phyloP scores from a whole-genome alignment of 2,113 vertebrate genomes.

The Zonotrichia leucophrys region DNA sequence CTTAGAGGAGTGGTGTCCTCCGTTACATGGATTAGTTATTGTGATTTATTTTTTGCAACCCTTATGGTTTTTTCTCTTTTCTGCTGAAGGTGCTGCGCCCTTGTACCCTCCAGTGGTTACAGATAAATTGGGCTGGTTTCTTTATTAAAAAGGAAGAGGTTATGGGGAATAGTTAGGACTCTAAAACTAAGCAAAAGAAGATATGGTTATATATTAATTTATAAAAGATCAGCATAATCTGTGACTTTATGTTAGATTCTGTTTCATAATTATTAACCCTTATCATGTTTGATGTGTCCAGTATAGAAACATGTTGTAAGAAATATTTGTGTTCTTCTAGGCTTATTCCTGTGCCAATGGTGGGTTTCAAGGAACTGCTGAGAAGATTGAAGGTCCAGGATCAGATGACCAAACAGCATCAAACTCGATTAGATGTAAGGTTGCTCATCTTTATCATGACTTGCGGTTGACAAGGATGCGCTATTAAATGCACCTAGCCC shows the following conservation, averaged over 20 bases:
- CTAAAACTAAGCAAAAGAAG: background rate
- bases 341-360: constrained; percentile 97
- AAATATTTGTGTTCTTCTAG: constrained; percentile 67
- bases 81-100: background rate
- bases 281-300: background rate
- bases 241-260: background rate
- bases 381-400: constrained; percentile 94
- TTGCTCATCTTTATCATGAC: background rate
- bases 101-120: background rate
- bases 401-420: constrained; percentile 98
- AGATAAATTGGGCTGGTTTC: background rate
- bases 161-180: background rate
- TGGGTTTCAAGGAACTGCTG: constrained; percentile 93
- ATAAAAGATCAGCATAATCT: background rate
- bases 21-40: background rate
- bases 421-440: constrained; percentile 94
- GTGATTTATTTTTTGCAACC: background rate
- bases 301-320: background rate
- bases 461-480: background rate
- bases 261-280: background rate
- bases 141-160: background rate
- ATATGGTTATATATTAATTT: background rate
- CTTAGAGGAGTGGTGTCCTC: background rate
- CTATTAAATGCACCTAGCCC: background rate
- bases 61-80: accelerated